phyloP scores from a whole-genome alignment of 2,888 invertebrate genomes.

The Rutpela maculata region DNA sequence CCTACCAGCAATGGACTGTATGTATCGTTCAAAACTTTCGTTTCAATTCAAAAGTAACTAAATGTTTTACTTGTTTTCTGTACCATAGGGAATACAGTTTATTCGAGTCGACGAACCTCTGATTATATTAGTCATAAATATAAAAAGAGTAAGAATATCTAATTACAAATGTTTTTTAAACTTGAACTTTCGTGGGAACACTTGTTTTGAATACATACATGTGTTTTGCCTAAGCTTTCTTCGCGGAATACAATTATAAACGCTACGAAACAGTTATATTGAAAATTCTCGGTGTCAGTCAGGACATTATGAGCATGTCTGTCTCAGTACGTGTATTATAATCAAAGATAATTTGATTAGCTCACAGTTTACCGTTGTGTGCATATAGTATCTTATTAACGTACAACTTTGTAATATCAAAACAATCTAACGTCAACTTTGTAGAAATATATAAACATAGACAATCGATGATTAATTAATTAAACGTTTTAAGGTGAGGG shows the following conservation, averaged over 20 bases:
- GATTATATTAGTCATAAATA: slow-evolving; percentile 10
- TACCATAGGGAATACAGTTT: neutral
- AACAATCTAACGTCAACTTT: too few species aligned
- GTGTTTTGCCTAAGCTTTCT: neutral
- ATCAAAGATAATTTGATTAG: too few species aligned
- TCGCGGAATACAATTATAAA: neutral
- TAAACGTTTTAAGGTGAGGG: neutral
- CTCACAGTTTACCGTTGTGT: too few species aligned
- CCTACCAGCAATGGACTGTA: too few species aligned
- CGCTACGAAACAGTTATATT: neutral
- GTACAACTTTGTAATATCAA: too few species aligned
- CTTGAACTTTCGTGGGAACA: slow-evolving; percentile 45
- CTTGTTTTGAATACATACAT: neutral
- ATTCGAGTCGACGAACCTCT: neutral
- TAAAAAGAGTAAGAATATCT: slow-evolving; percentile 37
- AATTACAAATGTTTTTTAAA: slow-evolving; percentile 41
- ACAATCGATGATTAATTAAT: neutral
- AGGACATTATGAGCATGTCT: neutral
- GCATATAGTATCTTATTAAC: too few species aligned
- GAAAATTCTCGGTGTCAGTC: neutral
- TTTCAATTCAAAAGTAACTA: too few species aligned
- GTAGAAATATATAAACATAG: neutral
- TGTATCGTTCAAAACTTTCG: too few species aligned
- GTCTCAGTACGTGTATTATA: too few species aligned
- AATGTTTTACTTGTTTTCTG: neutral